Evolutionary conservation across 2,113 vertebrate genomes (phyloP).

Genomic region (Egretta garzetta): DNA sequence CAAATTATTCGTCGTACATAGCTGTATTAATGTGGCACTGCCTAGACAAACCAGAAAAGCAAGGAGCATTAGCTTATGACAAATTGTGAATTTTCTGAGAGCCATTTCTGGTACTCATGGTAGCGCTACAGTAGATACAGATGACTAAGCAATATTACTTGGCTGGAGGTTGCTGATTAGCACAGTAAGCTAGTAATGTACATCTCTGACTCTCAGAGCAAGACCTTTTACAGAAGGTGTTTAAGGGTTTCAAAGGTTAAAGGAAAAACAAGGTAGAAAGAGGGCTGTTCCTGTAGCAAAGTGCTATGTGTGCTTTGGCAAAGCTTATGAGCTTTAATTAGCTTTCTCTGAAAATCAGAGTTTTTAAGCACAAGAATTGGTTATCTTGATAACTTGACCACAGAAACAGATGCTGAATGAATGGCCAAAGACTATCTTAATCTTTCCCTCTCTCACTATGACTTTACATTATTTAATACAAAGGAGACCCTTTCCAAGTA

Average conservation of each 20-base stretch:
- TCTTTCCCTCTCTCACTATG: background rate
- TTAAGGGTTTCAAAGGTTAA: background rate
- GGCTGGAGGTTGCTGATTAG: background rate
- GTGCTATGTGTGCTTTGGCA: accelerated
- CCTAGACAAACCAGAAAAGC: background rate
- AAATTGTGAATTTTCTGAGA: background rate
- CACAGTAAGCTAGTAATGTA: background rate
- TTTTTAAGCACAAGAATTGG: background rate
- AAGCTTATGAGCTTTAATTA: background rate
- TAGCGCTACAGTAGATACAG: background rate
- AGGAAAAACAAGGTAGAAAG: background rate
- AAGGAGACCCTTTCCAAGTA: background rate
- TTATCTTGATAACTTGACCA: background rate
- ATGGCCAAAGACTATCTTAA: background rate
- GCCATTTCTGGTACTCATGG: background rate
- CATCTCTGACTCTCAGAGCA: background rate
- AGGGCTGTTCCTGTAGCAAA: background rate
- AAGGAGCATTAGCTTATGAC: background rate
- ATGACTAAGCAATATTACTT: background rate
- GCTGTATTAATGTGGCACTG: background rate
- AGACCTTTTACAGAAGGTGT: background rate
- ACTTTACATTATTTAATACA: background rate
- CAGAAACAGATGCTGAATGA: background rate
- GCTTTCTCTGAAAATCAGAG: background rate
- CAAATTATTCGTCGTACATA: background rate